phyloP scores from a whole-genome alignment of 1,140 invertebrate species.

The Hylaeus volcanicus region DNA sequence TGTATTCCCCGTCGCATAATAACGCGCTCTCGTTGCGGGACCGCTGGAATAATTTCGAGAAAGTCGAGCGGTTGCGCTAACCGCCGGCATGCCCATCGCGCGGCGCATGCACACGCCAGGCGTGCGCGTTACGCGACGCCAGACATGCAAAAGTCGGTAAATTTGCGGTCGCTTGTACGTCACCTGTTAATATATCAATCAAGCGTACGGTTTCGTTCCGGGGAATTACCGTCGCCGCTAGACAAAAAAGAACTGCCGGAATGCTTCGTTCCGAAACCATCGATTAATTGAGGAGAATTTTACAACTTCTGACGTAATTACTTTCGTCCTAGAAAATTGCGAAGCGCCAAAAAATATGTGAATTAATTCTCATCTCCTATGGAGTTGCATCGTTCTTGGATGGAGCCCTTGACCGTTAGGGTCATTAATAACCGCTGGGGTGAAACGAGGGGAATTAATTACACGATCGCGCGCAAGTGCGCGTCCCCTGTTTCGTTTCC shows the following conservation, averaged over 20 bases:
- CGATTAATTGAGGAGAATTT: no score
- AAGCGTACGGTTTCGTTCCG: constrained; percentile 40
- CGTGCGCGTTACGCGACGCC: no score
- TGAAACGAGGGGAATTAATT: no score
- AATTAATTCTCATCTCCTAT: no score
- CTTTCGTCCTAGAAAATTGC: no score
- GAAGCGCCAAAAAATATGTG: no score
- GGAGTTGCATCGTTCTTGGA: no score
- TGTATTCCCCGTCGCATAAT: not conserved
- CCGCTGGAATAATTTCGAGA: constrained; percentile 39
- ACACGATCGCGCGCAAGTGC: no score
- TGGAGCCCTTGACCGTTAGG: no score
- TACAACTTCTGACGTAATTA: no score
- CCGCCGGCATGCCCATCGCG: not conserved
- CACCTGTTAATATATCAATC: constrained; percentile 49
- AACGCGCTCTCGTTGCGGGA: not conserved
- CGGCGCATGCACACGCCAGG: not conserved
- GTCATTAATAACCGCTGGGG: no score
- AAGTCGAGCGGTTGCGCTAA: constrained; percentile 3
- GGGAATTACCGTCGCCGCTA: constrained; percentile 12
- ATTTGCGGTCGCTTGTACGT: constrained; percentile 41
- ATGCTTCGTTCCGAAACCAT: not conserved
- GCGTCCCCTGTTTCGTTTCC: no score
- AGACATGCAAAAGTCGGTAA: constrained; percentile 33
- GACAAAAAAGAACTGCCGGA: constrained; percentile 28